Evolutionary conservation across 2,113 vertebrate species (phyloP).

Genomic region (Mobula hypostoma): DNA sequence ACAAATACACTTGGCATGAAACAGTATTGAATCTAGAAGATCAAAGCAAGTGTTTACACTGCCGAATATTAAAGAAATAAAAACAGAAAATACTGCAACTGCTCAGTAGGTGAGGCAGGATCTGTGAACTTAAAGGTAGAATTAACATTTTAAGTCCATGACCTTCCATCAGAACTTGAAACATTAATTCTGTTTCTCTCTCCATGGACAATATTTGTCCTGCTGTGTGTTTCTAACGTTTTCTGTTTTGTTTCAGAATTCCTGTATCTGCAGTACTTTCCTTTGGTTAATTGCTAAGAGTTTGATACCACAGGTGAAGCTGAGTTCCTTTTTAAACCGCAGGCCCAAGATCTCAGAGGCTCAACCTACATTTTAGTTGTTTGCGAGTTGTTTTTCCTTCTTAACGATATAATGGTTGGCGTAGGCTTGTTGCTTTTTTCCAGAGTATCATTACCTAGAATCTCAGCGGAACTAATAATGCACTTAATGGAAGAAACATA

Average conservation of each 20-base stretch:
- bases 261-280: too few species aligned
- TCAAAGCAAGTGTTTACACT: not conserved
- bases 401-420: not conserved
- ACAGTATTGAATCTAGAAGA: too few species aligned
- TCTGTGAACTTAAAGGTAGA: too few species aligned
- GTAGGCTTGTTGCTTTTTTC: not conserved
- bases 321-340: not conserved
- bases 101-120: too few species aligned
- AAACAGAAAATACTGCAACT: too few species aligned
- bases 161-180: too few species aligned
- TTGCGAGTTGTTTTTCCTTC: not conserved
- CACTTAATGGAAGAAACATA: not conserved
- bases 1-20: not conserved
- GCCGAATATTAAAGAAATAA: not conserved
- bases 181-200: too few species aligned
- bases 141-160: too few species aligned
- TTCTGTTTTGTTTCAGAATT: too few species aligned
- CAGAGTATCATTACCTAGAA: not conserved
- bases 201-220: too few species aligned
- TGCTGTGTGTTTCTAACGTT: too few species aligned
- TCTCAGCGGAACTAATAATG: not conserved
- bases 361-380: not conserved
- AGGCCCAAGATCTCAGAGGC: not conserved
- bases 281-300: not conserved
- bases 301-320: not conserved